A percentile compares a stretch with the other conserved stretches of the same genome.
Evolutionary conservation across 2,113 vertebrate genomes (phyloP).

Genomic region (Nicator chloris): DNA sequence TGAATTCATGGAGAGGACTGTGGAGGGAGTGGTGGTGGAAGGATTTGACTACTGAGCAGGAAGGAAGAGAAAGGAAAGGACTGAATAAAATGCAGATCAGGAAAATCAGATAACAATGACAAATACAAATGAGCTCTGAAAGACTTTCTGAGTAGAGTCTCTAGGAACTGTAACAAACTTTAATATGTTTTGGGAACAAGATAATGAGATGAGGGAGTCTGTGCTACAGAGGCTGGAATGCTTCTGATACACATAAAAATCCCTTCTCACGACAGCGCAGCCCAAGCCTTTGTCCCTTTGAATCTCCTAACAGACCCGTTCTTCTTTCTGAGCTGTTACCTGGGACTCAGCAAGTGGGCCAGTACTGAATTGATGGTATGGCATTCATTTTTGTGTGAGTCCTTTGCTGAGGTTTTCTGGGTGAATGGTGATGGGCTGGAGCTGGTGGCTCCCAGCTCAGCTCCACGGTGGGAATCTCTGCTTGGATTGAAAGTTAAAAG

Average conservation of each 20-base stretch:
- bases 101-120: not conserved
- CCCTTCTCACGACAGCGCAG: not conserved
- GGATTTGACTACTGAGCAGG: not conserved
- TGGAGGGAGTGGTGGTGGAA: not conserved
- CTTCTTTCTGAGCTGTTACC: not conserved
- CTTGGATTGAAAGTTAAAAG: not conserved
- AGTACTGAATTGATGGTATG: not conserved
- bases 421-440: not conserved
- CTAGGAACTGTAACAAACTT: not conserved
- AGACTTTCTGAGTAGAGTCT: not conserved
- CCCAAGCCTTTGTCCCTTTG: not conserved
- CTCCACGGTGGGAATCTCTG: not conserved
- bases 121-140: conserved; percentile 3
- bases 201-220: not conserved
- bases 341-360: not conserved
- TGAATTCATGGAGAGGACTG: not conserved
- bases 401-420: not conserved
- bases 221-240: not conserved
- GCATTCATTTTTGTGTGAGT: not conserved
- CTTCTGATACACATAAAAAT: not conserved
- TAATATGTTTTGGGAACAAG: not conserved
- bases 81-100: not conserved
- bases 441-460: not conserved
- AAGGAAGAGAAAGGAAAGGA: not conserved
- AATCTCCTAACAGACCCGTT: not conserved